Percentiles rank a stretch among this genome's conserved stretches.
Evolutionary conservation across 2,888 invertebrate species (phyloP).

Genomic region (Oasisia sp.): DNA sequence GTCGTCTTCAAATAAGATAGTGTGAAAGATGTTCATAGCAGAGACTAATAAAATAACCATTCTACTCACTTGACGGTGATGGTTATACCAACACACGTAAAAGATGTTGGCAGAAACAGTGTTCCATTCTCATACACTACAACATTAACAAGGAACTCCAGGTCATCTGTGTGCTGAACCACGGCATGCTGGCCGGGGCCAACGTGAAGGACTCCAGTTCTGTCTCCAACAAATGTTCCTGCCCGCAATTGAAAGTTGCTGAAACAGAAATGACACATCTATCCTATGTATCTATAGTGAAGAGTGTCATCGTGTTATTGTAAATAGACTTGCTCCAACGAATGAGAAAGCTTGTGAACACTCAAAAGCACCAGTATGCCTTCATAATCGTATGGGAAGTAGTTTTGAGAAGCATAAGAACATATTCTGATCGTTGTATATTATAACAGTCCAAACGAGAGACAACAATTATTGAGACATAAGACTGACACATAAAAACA

Average conservation of each 20-base stretch:
- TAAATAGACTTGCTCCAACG: neutral
- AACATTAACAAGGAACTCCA: constrained; percentile 48
- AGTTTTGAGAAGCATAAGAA: too few relatives aligned
- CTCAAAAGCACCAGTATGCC: too few relatives aligned
- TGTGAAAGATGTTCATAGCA: neutral
- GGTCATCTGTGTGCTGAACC: constrained; percentile 45
- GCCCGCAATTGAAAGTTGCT: neutral
- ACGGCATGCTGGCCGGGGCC: constrained; percentile 46
- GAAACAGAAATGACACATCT: neutral
- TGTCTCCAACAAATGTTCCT: constrained; percentile 42
- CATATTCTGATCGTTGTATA: too few relatives aligned
- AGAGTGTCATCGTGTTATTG: neutral
- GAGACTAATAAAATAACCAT: neutral
- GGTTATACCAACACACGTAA: constrained; percentile 44
- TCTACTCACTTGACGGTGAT: constrained; percentile 45
- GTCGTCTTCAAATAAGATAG: too few relatives aligned
- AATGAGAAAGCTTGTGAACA: too few relatives aligned
- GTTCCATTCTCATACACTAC: constrained; percentile 50
- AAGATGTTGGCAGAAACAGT: constrained; percentile 47
- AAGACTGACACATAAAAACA: too few relatives aligned
- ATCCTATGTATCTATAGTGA: neutral
- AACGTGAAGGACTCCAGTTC: constrained; percentile 47
- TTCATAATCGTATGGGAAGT: too few relatives aligned
- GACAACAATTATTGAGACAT: too few relatives aligned
- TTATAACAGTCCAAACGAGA: too few relatives aligned